Conservation (phyloP, 2,888 invertebrate species). For the Latheticus oryzae region DNA sequence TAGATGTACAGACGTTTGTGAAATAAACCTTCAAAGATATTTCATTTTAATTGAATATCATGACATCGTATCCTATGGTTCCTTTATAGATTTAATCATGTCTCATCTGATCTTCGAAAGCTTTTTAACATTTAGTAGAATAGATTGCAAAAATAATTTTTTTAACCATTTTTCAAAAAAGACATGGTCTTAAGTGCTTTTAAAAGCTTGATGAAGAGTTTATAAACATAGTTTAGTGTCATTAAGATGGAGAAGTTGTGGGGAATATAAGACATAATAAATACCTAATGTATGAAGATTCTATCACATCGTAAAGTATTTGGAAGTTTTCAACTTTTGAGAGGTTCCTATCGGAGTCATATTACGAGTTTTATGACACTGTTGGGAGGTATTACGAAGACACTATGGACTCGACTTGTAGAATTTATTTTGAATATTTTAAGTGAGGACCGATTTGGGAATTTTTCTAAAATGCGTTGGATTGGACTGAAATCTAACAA, state of each 20-base stretch:
- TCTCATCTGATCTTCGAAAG: slow-evolving; percentile 34
- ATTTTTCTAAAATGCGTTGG: slow-evolving; percentile 16
- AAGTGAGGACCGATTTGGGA: slow-evolving; percentile 23
- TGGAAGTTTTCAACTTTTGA: slow-evolving; percentile 48
- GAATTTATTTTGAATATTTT: slow-evolving; percentile 53
- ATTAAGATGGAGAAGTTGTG: slow-evolving; percentile 29
- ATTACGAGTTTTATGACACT: slow-evolving; percentile 50
- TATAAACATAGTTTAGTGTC: slow-evolving; percentile 14
- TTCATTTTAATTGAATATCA: slow-evolving; percentile 42
- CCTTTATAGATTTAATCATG: slow-evolving; percentile 32
- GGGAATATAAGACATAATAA: slow-evolving; percentile 41
- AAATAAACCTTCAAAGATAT: slow-evolving; percentile 43
- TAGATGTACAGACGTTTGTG: slow-evolving; percentile 37
- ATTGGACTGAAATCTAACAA: too few species aligned
- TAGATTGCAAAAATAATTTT: too few species aligned
- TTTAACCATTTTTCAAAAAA: too few species aligned
- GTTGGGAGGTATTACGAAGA: slow-evolving; percentile 52
- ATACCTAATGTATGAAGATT: slow-evolving; percentile 50
- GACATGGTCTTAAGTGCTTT: neutral
- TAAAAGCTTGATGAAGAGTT: slow-evolving; percentile 2
- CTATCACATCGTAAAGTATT: slow-evolving; percentile 55
- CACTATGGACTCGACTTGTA: slow-evolving; percentile 49
- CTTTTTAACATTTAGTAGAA: too few species aligned
- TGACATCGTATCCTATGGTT: slow-evolving; percentile 29
- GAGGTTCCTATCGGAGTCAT: slow-evolving; percentile 49